A percentile compares a stretch with the other conserved stretches of the same genome.
Evolutionary conservation across 2,888 invertebrate genomes (phyloP).

Genomic region (Ecdyonurus torrentis): DNA sequence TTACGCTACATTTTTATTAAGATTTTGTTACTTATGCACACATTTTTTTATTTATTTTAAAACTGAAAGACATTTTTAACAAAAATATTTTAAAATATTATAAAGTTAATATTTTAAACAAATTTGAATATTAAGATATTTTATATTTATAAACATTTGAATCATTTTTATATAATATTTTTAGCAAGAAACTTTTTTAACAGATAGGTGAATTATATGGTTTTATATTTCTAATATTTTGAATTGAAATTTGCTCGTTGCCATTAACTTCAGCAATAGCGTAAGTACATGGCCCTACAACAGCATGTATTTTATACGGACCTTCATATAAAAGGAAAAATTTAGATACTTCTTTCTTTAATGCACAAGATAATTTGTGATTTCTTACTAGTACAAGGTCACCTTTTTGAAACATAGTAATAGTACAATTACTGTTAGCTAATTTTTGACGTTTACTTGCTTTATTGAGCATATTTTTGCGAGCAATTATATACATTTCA

Average conservation of each 20-base stretch:
- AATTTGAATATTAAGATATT: too few species aligned
- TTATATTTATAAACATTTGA: too few species aligned
- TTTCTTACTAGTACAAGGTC: background rate
- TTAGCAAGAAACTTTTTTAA: too few species aligned
- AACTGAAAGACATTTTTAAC: too few species aligned
- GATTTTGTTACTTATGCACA: too few species aligned
- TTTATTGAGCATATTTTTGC: background rate
- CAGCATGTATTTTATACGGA: background rate
- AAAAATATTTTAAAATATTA: too few species aligned
- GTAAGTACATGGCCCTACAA: background rate
- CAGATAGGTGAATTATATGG: background rate
- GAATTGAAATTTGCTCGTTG: background rate
- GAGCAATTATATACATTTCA: too few species aligned
- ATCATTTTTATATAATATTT: too few species aligned
- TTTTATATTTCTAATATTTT: background rate
- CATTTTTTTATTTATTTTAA: too few species aligned
- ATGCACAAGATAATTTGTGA: background rate
- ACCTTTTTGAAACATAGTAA: background rate
- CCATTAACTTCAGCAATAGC: background rate
- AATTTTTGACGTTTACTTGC: background rate
- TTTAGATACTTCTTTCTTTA: background rate
- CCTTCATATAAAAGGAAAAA: background rate
- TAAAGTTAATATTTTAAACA: too few species aligned
- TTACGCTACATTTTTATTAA: too few species aligned
- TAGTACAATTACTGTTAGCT: background rate